phyloP scores from a whole-genome alignment of 64 coral and sea anemone species.

The Montipora foliosa region DNA sequence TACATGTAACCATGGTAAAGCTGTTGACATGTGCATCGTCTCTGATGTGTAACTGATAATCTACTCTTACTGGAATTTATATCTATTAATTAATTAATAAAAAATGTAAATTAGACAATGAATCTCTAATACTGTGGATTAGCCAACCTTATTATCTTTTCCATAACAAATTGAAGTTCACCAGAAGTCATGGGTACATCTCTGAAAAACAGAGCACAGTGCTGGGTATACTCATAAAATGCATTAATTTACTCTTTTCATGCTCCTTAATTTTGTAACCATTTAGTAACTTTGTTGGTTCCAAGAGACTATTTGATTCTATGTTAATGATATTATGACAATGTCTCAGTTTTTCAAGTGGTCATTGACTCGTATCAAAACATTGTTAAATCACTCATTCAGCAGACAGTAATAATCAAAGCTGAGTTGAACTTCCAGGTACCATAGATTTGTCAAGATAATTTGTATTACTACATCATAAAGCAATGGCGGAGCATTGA shows the following conservation, averaged over 20 bases:
- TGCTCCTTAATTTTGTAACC: too few relatives aligned
- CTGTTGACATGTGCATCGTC: not conserved
- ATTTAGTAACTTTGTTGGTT: too few relatives aligned
- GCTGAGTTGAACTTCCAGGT: not conserved
- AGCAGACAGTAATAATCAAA: not conserved
- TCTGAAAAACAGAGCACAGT: constrained; percentile 46
- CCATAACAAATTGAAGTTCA: constrained; percentile 94
- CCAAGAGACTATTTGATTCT: too few relatives aligned
- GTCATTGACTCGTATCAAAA: too few relatives aligned
- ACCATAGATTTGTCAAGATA: not conserved
- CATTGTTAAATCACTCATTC: too few relatives aligned
- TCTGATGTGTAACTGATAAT: too few relatives aligned
- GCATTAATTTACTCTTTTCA: not conserved
- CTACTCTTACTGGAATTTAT: too few relatives aligned
- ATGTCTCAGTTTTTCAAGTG: not conserved
- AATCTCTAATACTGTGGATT: not conserved
- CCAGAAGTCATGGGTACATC: constrained; percentile 84
- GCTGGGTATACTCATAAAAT: not conserved
- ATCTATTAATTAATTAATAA: too few relatives aligned
- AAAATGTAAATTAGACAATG: too few relatives aligned
- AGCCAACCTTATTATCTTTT: constrained; percentile 88
- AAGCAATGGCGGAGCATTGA: too few relatives aligned
- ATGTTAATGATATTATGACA: not conserved
- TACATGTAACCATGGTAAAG: not conserved
- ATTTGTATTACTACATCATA: not conserved